These are phyloP conservation scores for Macrosiphum euphorbiae DNA, from an alignment of 2,888 invertebrate genomes.

Conservation along the genomic window DNA sequence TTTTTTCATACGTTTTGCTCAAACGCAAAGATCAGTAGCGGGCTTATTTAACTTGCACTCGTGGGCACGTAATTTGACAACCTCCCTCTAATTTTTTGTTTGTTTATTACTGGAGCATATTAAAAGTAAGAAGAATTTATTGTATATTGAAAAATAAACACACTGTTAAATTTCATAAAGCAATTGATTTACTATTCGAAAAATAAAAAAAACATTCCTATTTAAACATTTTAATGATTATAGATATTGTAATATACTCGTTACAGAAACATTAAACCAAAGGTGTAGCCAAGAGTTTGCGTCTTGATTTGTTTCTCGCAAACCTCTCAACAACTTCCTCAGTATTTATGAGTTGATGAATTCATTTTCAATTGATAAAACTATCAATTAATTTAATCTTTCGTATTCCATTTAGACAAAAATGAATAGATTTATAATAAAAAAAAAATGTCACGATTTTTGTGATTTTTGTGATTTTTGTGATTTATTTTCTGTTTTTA, in stretches of 20 bases:
- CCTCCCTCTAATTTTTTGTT: neutral
- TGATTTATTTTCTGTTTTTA: neutral
- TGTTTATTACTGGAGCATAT: neutral
- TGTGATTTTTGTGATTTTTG: too few relatives aligned
- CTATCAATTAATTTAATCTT: too few relatives aligned
- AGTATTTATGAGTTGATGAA: too few relatives aligned
- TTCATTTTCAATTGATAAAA: too few relatives aligned
- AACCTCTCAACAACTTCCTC: neutral
- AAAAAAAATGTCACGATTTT: too few relatives aligned
- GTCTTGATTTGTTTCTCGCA: neutral
- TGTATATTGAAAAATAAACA: neutral
- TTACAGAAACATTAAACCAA: too few relatives aligned
- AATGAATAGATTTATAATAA: too few relatives aligned
- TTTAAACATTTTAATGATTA: neutral
- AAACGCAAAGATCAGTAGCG: neutral
- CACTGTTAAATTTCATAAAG: neutral
- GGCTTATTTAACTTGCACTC: neutral
- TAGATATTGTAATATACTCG: too few relatives aligned
- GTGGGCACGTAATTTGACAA: neutral
- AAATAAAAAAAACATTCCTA: neutral
- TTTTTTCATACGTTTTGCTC: neutral
- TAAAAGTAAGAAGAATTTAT: neutral
- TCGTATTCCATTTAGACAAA: too few relatives aligned
- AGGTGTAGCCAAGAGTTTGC: neutral
- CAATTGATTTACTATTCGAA: neutral